Evolutionary conservation across 2,888 invertebrate species (phyloP).

Genomic region (Meteorus cinctellus): DNA sequence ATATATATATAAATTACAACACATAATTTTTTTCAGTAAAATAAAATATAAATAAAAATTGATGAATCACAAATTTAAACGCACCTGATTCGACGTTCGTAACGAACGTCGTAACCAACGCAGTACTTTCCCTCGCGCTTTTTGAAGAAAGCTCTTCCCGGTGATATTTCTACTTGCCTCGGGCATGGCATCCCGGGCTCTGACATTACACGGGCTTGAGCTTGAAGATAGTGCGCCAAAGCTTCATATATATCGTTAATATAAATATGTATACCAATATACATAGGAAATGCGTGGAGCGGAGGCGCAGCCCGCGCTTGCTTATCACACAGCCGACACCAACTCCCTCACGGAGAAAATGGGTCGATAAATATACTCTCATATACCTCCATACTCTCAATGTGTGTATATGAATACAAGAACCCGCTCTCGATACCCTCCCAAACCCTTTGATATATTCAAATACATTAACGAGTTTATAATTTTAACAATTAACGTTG

Average conservation of each 20-base stretch:
- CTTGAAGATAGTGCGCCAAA: slow-evolving; percentile 51
- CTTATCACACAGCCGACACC: slow-evolving; percentile 24
- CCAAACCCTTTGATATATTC: not conserved
- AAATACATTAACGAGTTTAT: not conserved
- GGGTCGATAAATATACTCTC: slow-evolving; percentile 14
- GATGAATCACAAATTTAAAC: not conserved
- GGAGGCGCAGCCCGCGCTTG: slow-evolving; percentile 35
- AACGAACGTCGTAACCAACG: slow-evolving; percentile 72
- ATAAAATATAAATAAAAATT: not conserved
- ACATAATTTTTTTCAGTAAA: not conserved
- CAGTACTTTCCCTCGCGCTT: slow-evolving; percentile 73
- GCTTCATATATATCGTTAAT: not conserved
- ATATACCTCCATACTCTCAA: not conserved
- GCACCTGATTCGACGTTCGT: slow-evolving; percentile 63
- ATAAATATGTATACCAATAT: not conserved
- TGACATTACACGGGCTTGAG: slow-evolving; percentile 10
- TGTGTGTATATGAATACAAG: not conserved
- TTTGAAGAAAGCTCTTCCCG: slow-evolving; percentile 72
- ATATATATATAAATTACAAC: not conserved
- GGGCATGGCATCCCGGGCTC: slow-evolving; percentile 71
- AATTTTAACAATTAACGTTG: not conserved
- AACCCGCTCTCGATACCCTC: not conserved
- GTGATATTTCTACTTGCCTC: slow-evolving; percentile 66
- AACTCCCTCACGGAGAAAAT: not conserved
- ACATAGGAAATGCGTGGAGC: slow-evolving; percentile 41